Base-by-base conservation (phyloP, 2,888 invertebrate genomes). In the Listrodromus nycthemerus region DNA sequence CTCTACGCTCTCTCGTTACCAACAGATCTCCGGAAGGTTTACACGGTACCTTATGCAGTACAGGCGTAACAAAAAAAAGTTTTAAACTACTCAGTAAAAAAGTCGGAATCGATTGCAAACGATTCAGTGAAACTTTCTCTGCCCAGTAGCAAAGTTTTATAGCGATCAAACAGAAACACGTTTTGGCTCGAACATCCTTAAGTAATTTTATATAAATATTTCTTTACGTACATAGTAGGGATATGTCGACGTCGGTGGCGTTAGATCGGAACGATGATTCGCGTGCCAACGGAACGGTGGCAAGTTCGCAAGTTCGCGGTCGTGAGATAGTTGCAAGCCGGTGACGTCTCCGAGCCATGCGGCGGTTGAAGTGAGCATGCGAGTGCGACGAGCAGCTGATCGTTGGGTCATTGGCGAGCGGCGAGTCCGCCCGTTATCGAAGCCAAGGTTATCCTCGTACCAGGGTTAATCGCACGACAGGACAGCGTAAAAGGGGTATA, bases 391-490 rank as follows among this genome's bases (percentile, higher is more conserved):
- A 21, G 21, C 30, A 48, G n/a, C 67, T 24, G 58, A 61, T 73
- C 73, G 45, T 10, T 16, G 24, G 73, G 37, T 73, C 73, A 55
- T 21, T 37, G 24, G 70, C 55, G 63, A 61, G 61, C 16, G 55
- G 21, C 33, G 21, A 33, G 52, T 27, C 16, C 41, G 19, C 50
- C 27, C 30, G 50, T 80, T 69, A 77, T 81, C 81, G 61, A 58
- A 65, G 81, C 76, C 81, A 81, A 81, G 81, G 81, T 70, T 66
- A 70, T 63, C 63, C 76, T n/a, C 58, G 55, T 30, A 52, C 55
- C 81, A 76, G 81, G 76, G 69, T 81, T 76, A 76, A 81, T 65
- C 76, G 70, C 81, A 48, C 7, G 58, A 61, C 48, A 13, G 74
- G 61, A 67, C 33, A 48, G 7, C 66, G 55, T 45, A 19, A 19